phyloP scores from a whole-genome alignment of 2,888 invertebrate genomes.

The Tipula vernalis region DNA sequence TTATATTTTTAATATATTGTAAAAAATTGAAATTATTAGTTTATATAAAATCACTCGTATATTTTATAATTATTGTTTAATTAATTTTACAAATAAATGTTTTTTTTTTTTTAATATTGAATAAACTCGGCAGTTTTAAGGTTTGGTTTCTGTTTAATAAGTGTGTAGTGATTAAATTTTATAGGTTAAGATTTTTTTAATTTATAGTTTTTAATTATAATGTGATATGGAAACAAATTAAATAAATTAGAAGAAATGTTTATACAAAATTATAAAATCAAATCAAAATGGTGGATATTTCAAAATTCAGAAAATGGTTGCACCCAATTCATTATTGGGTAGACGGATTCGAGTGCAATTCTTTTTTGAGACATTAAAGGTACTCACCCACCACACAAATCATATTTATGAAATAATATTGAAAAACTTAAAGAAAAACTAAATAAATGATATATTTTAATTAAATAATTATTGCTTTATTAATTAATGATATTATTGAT shows the following conservation, averaged over 20 bases:
- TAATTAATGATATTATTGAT: neutral
- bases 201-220: neutral
- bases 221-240: neutral
- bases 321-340: neutral
- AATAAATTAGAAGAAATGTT: neutral
- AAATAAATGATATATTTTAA: neutral
- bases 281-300: neutral
- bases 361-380: neutral
- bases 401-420: neutral
- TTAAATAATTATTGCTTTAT: slow-evolving; percentile 4
- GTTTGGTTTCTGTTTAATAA: neutral
- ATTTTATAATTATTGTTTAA: neutral
- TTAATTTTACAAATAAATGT: neutral
- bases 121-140: neutral
- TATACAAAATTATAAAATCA: neutral
- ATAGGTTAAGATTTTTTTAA: neutral
- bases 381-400: neutral
- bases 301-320: neutral
- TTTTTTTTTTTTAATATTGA: neutral
- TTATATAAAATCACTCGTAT: neutral
- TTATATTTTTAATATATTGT: neutral
- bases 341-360: neutral
- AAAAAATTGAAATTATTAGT: neutral
- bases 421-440: neutral
- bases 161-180: neutral